Percentiles rank a stretch among this genome's conserved stretches.
Evolutionary conservation across 2,113 vertebrate genomes (phyloP).

Genomic region (Anhinga rufa): DNA sequence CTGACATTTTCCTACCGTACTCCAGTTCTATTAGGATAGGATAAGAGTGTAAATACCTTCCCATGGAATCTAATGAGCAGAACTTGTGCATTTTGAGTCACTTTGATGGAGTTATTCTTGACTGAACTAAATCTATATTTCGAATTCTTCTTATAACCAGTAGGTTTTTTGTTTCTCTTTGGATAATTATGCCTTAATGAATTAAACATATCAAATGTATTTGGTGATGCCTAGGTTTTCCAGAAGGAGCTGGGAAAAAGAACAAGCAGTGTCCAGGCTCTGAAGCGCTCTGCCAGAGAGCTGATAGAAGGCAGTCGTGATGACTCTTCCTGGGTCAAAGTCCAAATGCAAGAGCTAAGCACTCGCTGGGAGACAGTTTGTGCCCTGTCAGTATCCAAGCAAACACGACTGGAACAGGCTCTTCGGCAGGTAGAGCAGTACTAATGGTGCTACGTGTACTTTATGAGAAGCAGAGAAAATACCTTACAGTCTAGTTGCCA

Average conservation of each 20-base stretch:
- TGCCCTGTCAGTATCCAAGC: slow-evolving; percentile 92
- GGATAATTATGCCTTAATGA: not conserved
- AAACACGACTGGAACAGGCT: slow-evolving; percentile 90
- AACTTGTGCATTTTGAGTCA: not conserved
- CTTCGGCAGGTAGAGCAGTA: slow-evolving; percentile 82
- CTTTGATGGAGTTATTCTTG: not conserved
- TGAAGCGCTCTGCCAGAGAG: slow-evolving; percentile 92
- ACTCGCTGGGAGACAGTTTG: slow-evolving; percentile 96
- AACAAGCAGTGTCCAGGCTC: slow-evolving; percentile 89
- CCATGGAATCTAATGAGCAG: not conserved
- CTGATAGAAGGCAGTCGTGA: slow-evolving; percentile 89
- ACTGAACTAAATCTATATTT: not conserved
- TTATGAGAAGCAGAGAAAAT: not conserved
- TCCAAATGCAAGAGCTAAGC: slow-evolving; percentile 95
- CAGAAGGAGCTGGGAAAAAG: slow-evolving; percentile 96
- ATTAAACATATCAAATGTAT: not conserved
- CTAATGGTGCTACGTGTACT: not conserved
- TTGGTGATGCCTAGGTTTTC: slow-evolving; percentile 80
- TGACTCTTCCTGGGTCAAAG: slow-evolving; percentile 96
- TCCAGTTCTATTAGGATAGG: not conserved
- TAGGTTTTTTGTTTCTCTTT: not conserved
- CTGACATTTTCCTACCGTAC: not conserved
- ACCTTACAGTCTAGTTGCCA: not conserved
- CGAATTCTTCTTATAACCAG: not conserved
- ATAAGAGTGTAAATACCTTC: not conserved